Percentiles rank a stretch among this genome's conserved stretches.
Evolutionary conservation across 2,888 invertebrate species (phyloP).

Genomic region (Drosophila phalerata): DNA sequence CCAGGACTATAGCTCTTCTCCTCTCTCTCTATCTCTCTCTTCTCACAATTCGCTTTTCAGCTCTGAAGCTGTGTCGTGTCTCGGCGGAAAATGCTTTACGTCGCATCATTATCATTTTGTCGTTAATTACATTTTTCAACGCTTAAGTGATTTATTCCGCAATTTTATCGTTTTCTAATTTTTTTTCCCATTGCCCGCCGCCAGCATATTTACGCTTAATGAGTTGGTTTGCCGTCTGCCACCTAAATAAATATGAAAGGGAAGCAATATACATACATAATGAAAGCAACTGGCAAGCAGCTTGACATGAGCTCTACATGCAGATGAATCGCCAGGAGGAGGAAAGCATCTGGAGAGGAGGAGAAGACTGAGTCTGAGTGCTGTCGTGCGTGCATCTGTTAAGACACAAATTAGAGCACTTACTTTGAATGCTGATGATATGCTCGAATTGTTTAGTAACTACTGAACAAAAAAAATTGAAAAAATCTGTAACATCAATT

Average conservation of each 20-base stretch:
- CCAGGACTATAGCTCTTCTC: constrained; percentile 1
- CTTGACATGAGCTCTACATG: constrained; percentile 27
- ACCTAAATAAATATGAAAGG: constrained; percentile 63
- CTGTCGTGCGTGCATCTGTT: constrained; percentile 56
- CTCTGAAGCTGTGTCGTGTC: constrained; percentile 10
- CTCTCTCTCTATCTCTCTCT: neutral
- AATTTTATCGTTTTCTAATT: constrained; percentile 81
- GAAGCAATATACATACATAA: constrained; percentile 64
- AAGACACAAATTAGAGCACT: constrained; percentile 67
- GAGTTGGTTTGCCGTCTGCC: constrained; percentile 55
- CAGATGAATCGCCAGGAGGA: neutral
- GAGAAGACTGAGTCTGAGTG: constrained; percentile 9
- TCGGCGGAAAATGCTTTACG: constrained; percentile 62
- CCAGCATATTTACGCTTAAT: constrained; percentile 55
- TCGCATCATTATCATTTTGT: constrained; percentile 80
- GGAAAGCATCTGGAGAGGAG: too few species aligned
- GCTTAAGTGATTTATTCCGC: constrained; percentile 75
- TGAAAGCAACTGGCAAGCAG: constrained; percentile 37
- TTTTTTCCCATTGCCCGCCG: constrained; percentile 59
- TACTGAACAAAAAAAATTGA: constrained; percentile 18
- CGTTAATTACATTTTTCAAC: constrained; percentile 81
- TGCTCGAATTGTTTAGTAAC: constrained; percentile 45
- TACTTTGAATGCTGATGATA: constrained; percentile 43
- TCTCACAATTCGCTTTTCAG: too few species aligned
- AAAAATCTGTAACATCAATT: constrained; percentile 1